phyloP scores from a whole-genome alignment of 2,797 vertebrate species.

The Syngnathus acus region DNA sequence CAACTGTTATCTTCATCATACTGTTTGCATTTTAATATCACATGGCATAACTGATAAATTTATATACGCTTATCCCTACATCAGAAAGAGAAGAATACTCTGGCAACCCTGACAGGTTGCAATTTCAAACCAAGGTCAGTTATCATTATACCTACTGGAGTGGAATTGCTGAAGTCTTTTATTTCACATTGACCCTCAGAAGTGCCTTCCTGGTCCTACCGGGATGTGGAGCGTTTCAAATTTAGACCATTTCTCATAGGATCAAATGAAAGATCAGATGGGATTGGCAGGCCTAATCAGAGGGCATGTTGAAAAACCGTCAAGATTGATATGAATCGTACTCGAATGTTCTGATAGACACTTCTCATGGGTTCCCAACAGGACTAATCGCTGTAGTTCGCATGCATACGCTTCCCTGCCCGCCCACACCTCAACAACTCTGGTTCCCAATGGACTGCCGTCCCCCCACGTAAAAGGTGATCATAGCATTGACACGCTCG shows the following conservation, averaged over 20 bases:
- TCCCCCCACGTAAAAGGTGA: conserved; percentile 57
- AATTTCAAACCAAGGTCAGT: background rate
- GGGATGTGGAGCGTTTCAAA: background rate
- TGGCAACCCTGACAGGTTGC: background rate
- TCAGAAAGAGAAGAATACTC: background rate
- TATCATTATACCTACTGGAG: background rate
- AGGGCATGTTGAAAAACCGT: conserved; percentile 5
- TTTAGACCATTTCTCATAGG: background rate
- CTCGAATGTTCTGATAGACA: conserved; percentile 6
- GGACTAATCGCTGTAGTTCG: background rate
- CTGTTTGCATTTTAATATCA: no score
- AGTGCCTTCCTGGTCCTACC: background rate
- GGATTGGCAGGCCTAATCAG: background rate
- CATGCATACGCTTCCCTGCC: background rate
- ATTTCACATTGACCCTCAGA: conserved; percentile 3
- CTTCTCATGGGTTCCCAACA: conserved; percentile 6
- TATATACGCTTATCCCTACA: background rate
- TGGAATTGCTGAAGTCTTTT: background rate
- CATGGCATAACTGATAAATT: no score
- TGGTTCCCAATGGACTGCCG: conserved; percentile 28
- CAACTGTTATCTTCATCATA: no score
- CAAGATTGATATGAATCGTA: background rate
- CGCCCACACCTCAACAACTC: conserved; percentile 20
- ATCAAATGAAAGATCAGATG: background rate
- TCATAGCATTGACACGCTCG: conserved; percentile 33